Evolutionary conservation across 2,888 invertebrate genomes (phyloP).

Genomic region (Euspilapteryx auroguttella): DNA sequence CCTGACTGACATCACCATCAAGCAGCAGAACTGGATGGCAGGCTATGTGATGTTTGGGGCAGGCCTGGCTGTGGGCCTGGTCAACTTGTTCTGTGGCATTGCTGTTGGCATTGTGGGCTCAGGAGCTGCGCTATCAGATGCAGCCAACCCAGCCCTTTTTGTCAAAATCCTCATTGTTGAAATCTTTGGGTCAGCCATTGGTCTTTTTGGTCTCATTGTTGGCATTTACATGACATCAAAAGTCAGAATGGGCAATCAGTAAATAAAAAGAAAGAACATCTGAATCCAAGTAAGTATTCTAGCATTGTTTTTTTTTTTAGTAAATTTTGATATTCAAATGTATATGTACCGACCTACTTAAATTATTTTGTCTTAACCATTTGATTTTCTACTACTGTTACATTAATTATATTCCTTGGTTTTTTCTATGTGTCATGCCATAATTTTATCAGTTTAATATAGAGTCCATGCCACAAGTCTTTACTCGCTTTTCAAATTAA

Average conservation of each 20-base stretch:
- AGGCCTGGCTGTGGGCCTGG: conserved; percentile 92
- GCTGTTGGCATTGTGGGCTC: conserved; percentile 99
- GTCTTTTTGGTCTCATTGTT: conserved; percentile 97
- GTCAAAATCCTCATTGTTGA: conserved; percentile 98
- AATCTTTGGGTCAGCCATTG: conserved; percentile 99
- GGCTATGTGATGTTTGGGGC: conserved; percentile 97
- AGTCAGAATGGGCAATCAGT: conserved; percentile 76
- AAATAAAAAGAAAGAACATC: conserved; percentile 27
- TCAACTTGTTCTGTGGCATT: conserved; percentile 92
- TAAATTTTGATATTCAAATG: conserved; percentile 1
- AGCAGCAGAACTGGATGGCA: conserved; percentile 73
- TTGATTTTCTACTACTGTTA: no score
- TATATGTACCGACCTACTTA: no score
- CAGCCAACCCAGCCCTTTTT: conserved; percentile 93
- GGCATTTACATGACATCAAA: conserved; percentile 92
- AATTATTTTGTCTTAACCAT: no score
- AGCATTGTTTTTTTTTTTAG: conserved; percentile 11
- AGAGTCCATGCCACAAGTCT: no score
- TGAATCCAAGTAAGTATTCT: conserved; percentile 14
- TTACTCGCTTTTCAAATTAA: no score
- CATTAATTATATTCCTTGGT: neutral
- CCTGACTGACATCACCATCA: conserved; percentile 30
- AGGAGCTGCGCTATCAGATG: conserved; percentile 97
- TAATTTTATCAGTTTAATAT: no score
- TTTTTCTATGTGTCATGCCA: conserved; percentile 7